Evolutionary conservation across 2,888 invertebrate species (phyloP).

Genomic region (Euproctis similis): DNA sequence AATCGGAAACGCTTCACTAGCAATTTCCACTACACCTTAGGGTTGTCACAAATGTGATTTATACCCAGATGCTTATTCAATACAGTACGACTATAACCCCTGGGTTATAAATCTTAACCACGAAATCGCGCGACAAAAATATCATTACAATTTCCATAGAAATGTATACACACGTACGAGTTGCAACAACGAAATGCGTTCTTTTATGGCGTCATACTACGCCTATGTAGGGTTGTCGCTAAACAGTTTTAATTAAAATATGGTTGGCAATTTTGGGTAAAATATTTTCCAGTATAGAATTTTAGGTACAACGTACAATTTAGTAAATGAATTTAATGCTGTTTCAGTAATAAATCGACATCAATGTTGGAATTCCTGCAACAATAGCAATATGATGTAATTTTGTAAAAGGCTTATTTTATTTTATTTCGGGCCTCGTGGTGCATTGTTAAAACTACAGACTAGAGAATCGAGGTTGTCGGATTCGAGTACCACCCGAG

Average conservation of each 20-base stretch:
- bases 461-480: no score
- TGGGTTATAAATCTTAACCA: conserved; percentile 53
- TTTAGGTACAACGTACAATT: no score
- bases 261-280: no score
- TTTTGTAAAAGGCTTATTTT: no score
- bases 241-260: conserved; percentile 4
- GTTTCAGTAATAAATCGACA: no score
- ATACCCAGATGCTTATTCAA: conserved; percentile 15
- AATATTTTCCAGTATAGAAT: no score
- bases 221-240: conserved; percentile 12
- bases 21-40: conserved; percentile 29
- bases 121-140: conserved; percentile 66
- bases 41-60: conserved; percentile 39
- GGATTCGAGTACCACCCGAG: no score
- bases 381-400: no score
- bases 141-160: conserved; percentile 71
- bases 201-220: conserved; percentile 3
- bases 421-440: no score
- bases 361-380: no score
- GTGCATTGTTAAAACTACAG: no score
- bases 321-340: no score
- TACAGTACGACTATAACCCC: conserved; percentile 16
- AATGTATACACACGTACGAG: conserved; percentile 51
- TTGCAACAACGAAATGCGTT: conserved; percentile 18
- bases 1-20: conserved; percentile 21